These are phyloP conservation scores for Salvelinus alpinus DNA, from an alignment of 2,113 vertebrate genomes.

Conservation along the genomic window DNA sequence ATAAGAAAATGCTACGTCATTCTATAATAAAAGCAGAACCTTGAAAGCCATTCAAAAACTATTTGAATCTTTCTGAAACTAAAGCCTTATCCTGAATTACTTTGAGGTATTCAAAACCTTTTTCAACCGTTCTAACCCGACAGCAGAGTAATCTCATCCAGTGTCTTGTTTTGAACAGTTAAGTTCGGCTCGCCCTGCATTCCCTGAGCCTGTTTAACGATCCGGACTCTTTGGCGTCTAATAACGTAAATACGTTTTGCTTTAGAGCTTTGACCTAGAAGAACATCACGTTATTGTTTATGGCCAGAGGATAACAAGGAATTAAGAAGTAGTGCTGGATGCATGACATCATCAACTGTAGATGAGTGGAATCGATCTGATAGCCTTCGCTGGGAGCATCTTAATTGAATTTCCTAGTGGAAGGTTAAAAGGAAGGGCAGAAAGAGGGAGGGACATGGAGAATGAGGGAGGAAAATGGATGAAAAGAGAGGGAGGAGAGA, in stretches of 20 bases:
- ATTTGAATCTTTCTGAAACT: no score
- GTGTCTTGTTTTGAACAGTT: neutral
- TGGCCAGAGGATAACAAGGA: neutral
- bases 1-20: no score
- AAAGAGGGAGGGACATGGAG: neutral
- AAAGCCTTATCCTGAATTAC: no score
- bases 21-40: no score
- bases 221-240: neutral
- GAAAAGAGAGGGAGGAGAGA: no score
- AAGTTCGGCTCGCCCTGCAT: neutral
- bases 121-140: neutral
- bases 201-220: neutral
- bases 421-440: neutral
- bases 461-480: neutral
- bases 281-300: constrained; percentile 1
- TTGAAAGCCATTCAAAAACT: no score
- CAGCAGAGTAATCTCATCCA: neutral
- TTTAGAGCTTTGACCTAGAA: neutral
- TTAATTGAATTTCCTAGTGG: neutral
- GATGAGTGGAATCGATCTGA: neutral
- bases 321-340: neutral
- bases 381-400: neutral
- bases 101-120: neutral
- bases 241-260: neutral
- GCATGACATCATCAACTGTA: neutral